Percentiles rank a stretch among this genome's conserved stretches.
phyloP scores from a whole-genome alignment of 2,113 vertebrate genomes.

The Rhynchopsitta pachyrhyncha region DNA sequence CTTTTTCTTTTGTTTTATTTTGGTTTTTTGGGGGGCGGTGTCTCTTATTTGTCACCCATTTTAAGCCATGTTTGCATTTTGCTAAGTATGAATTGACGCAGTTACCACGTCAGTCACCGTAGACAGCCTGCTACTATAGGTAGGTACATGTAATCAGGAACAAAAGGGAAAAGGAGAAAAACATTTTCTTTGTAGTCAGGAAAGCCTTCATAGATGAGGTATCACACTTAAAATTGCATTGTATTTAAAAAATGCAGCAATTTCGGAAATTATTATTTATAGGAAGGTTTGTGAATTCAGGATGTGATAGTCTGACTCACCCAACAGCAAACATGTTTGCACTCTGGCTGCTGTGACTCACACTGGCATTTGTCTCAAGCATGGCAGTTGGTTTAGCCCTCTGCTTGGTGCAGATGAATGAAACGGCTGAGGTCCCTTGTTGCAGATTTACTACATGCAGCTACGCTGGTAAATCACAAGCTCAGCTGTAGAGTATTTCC shows the following conservation, averaged over 20 bases:
- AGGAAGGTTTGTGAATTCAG: conserved; percentile 43
- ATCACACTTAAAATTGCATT: not conserved
- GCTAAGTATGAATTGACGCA: not conserved
- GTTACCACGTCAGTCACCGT: not conserved
- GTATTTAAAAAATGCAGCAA: not conserved
- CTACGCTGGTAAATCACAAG: not conserved
- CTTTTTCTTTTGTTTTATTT: not conserved
- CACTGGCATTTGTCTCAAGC: conserved; percentile 41
- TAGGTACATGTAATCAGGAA: not conserved
- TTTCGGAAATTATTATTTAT: conserved; percentile 50
- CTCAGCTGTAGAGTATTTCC: conserved; percentile 2
- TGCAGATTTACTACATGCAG: conserved; percentile 54
- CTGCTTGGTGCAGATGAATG: conserved; percentile 49
- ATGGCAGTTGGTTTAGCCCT: conserved; percentile 55
- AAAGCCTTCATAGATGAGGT: not conserved
- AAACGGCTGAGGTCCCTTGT: not conserved
- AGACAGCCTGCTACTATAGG: not conserved
- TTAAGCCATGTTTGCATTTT: not conserved
- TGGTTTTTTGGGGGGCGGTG: not conserved
- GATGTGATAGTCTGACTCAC: conserved; percentile 61
- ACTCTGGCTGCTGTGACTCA: conserved; percentile 22
- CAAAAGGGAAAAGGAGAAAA: not conserved
- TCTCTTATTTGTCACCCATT: not conserved
- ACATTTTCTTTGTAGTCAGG: not conserved
- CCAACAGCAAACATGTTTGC: conserved; percentile 58